phyloP scores from a whole-genome alignment of 2,113 vertebrate genomes.

The Meleagris gallopavo region DNA sequence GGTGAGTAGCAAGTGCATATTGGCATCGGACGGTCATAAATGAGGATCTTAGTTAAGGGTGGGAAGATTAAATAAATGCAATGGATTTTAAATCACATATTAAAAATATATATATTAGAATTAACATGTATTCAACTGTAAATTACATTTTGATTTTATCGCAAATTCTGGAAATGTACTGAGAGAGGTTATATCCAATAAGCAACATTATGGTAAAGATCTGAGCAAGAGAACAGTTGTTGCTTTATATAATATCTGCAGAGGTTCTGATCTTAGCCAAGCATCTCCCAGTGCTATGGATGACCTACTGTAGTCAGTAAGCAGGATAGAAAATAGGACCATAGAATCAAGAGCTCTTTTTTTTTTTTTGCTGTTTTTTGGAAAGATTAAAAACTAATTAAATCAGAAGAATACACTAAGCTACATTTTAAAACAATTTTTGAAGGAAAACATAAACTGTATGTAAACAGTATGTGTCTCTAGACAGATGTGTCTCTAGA shows the following conservation, averaged over 20 bases:
- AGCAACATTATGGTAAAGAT: neutral
- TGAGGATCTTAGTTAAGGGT: neutral
- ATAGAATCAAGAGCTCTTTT: neutral
- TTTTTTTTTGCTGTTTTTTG: no score
- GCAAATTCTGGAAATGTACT: neutral
- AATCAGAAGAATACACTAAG: neutral
- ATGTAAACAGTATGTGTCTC: accelerated
- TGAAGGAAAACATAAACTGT: neutral
- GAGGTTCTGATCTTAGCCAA: neutral
- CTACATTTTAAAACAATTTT: no score
- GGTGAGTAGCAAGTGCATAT: neutral
- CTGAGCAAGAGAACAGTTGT: neutral
- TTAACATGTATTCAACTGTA: neutral
- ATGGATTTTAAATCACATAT: conserved; percentile 10
- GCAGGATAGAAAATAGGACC: neutral
- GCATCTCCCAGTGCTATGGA: neutral
- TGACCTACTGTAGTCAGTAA: neutral
- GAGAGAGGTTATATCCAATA: neutral
- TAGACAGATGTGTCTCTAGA: neutral
- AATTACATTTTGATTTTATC: conserved; percentile 1
- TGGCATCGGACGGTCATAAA: neutral
- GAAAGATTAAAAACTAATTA: neutral
- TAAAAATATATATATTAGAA: neutral
- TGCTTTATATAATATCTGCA: neutral
- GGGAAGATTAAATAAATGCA: neutral